Evolutionary conservation across 1,140 invertebrate genomes (phyloP), one percentile per base, ranked within the genome.

Genomic region (Zaprionus kolodkinae): DNA sequence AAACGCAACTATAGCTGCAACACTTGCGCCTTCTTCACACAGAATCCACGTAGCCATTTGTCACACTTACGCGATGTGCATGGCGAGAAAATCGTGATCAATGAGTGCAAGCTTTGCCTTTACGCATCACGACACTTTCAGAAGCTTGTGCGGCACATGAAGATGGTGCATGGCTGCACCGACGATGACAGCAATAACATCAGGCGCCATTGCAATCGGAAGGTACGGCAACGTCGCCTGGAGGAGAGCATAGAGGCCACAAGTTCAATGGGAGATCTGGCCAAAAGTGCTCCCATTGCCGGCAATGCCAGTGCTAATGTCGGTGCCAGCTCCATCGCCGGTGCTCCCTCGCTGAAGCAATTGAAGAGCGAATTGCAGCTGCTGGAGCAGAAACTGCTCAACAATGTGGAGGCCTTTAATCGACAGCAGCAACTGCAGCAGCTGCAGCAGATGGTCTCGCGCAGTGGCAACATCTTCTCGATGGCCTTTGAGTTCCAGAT

Each of bases 51-150:
- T 69, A 94, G 94, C 79, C 97, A 95, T 93, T 93, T 98, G 4
- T 95, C 96, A 78, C 97, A 98, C 92, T 93, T 96, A 63, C 95
- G 95, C 38, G 96, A 97, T 92, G 95, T 95, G 21, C 97, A 98
- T 92, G 94, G 95, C 52, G 95, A 96, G 78, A 95, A 94, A 78
- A 94, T 97, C 50, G 95, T 95, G 76, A 96, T 97, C 62, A 97
- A 96, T 90, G 95, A 96, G 79, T 98, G 97, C 89, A 95, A 95
- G 13, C 93, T 95, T 64, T 98, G 97, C 92, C 93, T 97, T 56
- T 98, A 98, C 93, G 97, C 97, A 7, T 97, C 96, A n/a, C 95
- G 95, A 64, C 96, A 97, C 91, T 96, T 96, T 80, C 96, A 97
- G 83, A 98, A 98, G 93, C 93, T 98, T 40, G 94, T 96, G 59